These are phyloP conservation scores for Hirudinaria manillensis DNA, from an alignment of 2,888 invertebrate species.

Conservation along the genomic window DNA sequence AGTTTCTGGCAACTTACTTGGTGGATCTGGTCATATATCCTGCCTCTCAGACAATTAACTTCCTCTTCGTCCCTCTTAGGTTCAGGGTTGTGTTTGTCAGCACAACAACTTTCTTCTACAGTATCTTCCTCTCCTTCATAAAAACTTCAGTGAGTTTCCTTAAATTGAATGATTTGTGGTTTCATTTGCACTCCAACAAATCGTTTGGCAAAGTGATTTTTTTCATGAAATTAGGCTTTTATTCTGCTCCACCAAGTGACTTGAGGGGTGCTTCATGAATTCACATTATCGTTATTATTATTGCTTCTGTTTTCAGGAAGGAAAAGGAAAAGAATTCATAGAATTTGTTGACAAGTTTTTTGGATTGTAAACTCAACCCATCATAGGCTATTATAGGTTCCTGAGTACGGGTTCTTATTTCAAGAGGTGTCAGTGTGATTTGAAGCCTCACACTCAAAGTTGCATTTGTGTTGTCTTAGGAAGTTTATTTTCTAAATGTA, in stretches of 20 bases:
- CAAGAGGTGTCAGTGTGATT: too few relatives aligned
- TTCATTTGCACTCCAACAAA: not conserved
- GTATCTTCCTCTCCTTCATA: conserved; percentile 30
- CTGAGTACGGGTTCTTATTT: too few relatives aligned
- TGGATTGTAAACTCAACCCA: not conserved
- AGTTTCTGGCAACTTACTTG: conserved; percentile 26
- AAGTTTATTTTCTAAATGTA: too few relatives aligned
- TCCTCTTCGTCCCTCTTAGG: conserved; percentile 21
- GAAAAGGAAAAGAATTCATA: conserved; percentile 7
- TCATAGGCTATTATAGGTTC: too few relatives aligned
- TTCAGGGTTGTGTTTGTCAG: conserved; percentile 27
- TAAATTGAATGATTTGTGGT: not conserved
- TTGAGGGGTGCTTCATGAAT: too few relatives aligned
- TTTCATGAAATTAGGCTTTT: not conserved
- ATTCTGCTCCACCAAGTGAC: not conserved
- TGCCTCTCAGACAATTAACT: conserved; percentile 29
- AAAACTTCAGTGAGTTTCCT: conserved; percentile 28
- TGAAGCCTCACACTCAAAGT: too few relatives aligned
- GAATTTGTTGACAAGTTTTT: not conserved
- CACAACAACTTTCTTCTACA: conserved; percentile 19
- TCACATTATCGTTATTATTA: too few relatives aligned
- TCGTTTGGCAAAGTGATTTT: too few relatives aligned
- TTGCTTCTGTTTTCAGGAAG: not conserved
- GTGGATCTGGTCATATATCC: conserved; percentile 24
- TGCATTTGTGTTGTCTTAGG: too few relatives aligned